These are phyloP conservation scores for Scleropages formosus DNA, from an alignment of 2,797 vertebrate genomes.

Conservation along the genomic window DNA sequence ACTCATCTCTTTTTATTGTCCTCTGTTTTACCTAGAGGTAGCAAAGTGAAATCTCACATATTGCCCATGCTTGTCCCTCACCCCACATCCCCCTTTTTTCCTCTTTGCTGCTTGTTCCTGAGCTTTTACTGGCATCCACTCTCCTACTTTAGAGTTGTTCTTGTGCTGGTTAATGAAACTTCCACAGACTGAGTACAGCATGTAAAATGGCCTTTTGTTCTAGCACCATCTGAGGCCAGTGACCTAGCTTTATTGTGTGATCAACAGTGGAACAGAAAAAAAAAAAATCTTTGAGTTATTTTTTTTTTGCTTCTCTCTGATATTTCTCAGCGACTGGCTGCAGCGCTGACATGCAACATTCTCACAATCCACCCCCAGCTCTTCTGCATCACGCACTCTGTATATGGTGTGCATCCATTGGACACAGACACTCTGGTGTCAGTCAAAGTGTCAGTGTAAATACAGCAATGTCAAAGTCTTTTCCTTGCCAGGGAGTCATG, in stretches of 20 bases:
- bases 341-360: constrained; percentile 42
- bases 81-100: not conserved
- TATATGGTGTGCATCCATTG: not conserved
- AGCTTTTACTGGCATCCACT: not conserved
- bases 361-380: constrained; percentile 58
- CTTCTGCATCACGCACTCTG: constrained; percentile 2
- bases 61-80: not conserved
- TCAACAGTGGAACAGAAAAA: not conserved
- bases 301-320: not conserved
- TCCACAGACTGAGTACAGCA: not conserved
- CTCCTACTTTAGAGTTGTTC: not conserved
- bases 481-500: constrained; percentile 42
- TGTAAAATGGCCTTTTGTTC: constrained; percentile 17
- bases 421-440: constrained; percentile 44
- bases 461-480: constrained; percentile 37
- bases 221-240: not conserved
- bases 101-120: not conserved
- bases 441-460: not conserved
- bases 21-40: constrained; percentile 15
- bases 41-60: constrained; percentile 11
- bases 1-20: constrained; percentile 17
- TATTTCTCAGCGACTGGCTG: not conserved
- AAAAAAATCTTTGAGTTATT: constrained; percentile 4
- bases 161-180: not conserved
- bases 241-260: not conserved